Evolutionary conservation across 2,797 vertebrate species (phyloP), one percentile per base, ranked within the genome.

Genomic region (Anguilla megastoma): DNA sequence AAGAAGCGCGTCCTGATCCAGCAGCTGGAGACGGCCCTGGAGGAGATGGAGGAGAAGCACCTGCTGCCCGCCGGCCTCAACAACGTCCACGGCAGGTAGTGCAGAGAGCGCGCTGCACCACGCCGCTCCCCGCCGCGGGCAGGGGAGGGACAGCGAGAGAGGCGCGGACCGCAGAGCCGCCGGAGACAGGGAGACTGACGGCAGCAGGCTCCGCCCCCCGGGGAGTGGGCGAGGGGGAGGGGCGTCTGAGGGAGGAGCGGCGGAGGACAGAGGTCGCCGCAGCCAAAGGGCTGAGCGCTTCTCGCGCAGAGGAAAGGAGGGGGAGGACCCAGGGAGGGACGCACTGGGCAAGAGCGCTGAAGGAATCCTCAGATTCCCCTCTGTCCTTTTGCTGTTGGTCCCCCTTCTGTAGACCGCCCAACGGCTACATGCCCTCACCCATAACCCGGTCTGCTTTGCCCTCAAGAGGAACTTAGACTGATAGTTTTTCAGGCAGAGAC

Each of bases 1-100:
- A 99, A 99, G 96, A 99, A 99, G 95, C 96, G 97, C 90, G 96
- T 99, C 52, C 96, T 99, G 96, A 99, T 99, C 96, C 98, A 99
- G 95, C 97, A 98, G 94, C 96, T 99, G 94, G 98, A 99, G 95
- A 94, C 93, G 84, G 94, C 96, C 88, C 96, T 99, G 86, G 94
- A 97, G 56, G 96, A 98, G 90, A 92, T 98, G 90, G 97, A 98
- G 91, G 95, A 95, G 88, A 94, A 91, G 89, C 94, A 95, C 88
- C 89, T 93, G 45, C 5, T 92, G 0, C 56, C 92, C 0, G 93
- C 95, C 89, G 96, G 93, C 92, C 92, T 98, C 92, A 96, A 96
- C 94, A 97, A 97, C 79, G 92, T 98, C 92, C 97, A 97, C 87
- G 97, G 94, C 92, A 97, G 96, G 95, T 97, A 97, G 95, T 96